Percentiles rank a stretch among this genome's conserved stretches.
phyloP scores from a whole-genome alignment of 2,797 vertebrate species.

The Hippoglossus hippoglossus region DNA sequence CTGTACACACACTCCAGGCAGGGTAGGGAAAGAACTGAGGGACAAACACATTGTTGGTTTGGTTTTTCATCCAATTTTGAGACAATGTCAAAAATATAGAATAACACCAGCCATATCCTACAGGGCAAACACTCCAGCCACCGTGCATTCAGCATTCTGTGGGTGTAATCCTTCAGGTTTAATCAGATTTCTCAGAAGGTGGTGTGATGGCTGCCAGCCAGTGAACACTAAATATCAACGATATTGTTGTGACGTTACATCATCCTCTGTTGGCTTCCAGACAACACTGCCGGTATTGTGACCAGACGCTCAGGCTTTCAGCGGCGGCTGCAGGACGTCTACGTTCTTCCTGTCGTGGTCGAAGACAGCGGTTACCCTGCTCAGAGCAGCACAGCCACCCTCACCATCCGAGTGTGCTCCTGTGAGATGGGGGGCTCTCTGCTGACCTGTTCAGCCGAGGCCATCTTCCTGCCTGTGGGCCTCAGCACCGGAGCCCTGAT shows the following conservation, averaged over 20 bases:
- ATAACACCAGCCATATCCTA: background rate
- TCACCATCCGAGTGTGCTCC: slow-evolving; percentile 92
- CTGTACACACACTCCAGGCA: background rate
- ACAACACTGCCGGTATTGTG: slow-evolving; percentile 94
- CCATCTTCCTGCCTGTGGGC: slow-evolving; percentile 90
- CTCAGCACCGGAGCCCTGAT: slow-evolving; percentile 92
- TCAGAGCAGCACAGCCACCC: slow-evolving; percentile 93
- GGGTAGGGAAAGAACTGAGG: background rate
- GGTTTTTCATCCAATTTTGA: too few relatives aligned
- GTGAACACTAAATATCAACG: background rate
- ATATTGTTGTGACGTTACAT: background rate
- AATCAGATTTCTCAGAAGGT: background rate
- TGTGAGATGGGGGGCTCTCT: slow-evolving; percentile 87
- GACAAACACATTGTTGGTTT: too few relatives aligned
- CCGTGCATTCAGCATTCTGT: too few relatives aligned
- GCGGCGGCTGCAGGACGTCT: slow-evolving; percentile 85
- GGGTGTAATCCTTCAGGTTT: background rate
- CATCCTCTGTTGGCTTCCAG: slow-evolving; percentile 72
- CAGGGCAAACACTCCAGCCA: background rate
- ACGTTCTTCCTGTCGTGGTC: slow-evolving; percentile 90
- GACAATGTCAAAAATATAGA: background rate
- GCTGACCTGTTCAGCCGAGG: slow-evolving; percentile 89
- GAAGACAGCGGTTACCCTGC: slow-evolving; percentile 93
- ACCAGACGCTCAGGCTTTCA: slow-evolving; percentile 87
- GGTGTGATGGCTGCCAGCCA: background rate